These are phyloP conservation scores for Madoqua kirkii DNA, from an alignment of 2,113 vertebrate genomes.

Conservation along the genomic window DNA sequence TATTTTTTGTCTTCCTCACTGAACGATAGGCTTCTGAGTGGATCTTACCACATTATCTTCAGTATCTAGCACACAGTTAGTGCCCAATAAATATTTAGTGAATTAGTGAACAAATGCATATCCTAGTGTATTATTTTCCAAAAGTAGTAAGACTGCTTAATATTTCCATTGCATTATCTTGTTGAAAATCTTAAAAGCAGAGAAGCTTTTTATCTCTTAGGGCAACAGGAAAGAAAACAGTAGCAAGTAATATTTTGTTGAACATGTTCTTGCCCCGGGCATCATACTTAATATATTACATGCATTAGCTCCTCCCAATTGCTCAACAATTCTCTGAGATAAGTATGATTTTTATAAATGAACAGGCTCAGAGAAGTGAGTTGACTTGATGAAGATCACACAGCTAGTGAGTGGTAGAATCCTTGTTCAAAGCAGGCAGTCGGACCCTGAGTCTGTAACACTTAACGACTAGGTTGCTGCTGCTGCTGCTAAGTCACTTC, in stretches of 20 bases:
- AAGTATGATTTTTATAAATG: neutral
- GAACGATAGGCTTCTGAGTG: neutral
- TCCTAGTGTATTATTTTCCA: neutral
- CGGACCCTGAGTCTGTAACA: neutral
- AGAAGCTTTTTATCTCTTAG: neutral
- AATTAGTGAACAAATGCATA: neutral
- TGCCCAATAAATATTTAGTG: neutral
- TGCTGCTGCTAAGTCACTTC: too few species aligned
- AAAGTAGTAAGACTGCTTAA: neutral
- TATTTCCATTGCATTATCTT: slow-evolving; percentile 26
- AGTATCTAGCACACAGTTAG: neutral
- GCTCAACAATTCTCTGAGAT: neutral
- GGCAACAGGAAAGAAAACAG: neutral
- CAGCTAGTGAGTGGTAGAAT: neutral
- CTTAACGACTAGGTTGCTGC: neutral
- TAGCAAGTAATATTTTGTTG: neutral
- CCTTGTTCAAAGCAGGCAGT: neutral
- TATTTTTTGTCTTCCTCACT: neutral
- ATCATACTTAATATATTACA: neutral
- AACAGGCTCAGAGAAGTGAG: neutral
- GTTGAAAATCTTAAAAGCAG: neutral
- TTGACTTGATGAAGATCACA: neutral
- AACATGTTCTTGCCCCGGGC: neutral
- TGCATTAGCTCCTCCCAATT: neutral
- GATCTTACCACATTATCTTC: neutral